Base-by-base conservation (phyloP, 2,888 invertebrate species). In the Stenoptilia bipunctidactyla region DNA sequence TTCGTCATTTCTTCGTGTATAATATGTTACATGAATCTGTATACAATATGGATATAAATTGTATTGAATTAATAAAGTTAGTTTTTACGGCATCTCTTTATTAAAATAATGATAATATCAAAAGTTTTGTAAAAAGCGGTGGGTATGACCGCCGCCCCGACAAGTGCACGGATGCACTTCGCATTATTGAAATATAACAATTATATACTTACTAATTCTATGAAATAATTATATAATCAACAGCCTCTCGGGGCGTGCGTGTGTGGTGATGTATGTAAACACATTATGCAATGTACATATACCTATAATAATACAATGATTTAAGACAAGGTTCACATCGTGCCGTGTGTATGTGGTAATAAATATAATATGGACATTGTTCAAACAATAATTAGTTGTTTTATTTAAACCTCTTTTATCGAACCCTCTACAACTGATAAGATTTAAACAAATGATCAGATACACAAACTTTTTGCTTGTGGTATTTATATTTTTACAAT, bases 291-390 rank as follows among this genome's bases (percentile, higher is more conserved):
- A 88, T 89, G 88, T 89, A 89, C 87, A 89, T 87, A 87, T 87
- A 87, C 87, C 87, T 88, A 88, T 73, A 85, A 85, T 82, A 83
- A 87, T 87, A 88, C 87, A 87, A 88, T 88, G 89, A 89, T 89
- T 83, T 87, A 90, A 90, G 90, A 90, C 89, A 90, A 91, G 91
- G 91, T 91, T 92, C 91, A 91, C 92, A 90, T 91, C 90, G 91
- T 91, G 91, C 91, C 91, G 91, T 91, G 91, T 91, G 91, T 91
- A 91, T 91, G 91, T 91, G 91, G 90, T 90, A 89, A 88, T 87
- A 90, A 89, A 90, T 90, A 90, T 90, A 90, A 90, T 90, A 90
- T 90, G 91, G 90, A 91, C 90, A 91, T 90, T 91, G 91, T 91
- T 91, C 90, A 91, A 90, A 89, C 87, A 88, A 87, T 82, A 77